phyloP scores from a whole-genome alignment of 2,888 invertebrate genomes.

The Nymphalis polychloros region DNA sequence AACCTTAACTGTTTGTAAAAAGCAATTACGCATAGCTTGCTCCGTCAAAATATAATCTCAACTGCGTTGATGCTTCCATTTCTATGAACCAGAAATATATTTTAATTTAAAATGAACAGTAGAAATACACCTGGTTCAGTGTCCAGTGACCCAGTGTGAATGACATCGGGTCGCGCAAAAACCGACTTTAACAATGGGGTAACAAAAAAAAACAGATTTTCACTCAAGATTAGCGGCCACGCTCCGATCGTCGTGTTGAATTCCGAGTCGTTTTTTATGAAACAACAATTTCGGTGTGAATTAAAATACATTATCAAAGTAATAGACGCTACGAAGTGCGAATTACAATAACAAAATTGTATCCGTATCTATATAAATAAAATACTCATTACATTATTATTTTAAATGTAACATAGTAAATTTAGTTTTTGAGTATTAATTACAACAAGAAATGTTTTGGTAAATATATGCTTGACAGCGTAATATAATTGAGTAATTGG shows the following conservation, averaged over 20 bases:
- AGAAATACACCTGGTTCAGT: slow-evolving; percentile 16
- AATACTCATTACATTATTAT: slow-evolving; percentile 5
- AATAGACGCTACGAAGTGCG: slow-evolving; percentile 26
- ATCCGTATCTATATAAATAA: slow-evolving; percentile 13
- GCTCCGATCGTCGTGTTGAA: slow-evolving; percentile 50
- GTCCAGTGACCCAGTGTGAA: slow-evolving; percentile 57
- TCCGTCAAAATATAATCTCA: neutral
- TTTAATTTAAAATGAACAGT: slow-evolving; percentile 13
- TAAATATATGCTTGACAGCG: no score
- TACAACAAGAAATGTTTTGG: no score
- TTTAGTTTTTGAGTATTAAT: no score
- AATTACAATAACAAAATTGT: slow-evolving; percentile 20
- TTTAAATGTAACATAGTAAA: no score
- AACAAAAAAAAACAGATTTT: slow-evolving; percentile 61
- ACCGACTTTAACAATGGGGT: slow-evolving; percentile 53
- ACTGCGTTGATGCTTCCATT: neutral
- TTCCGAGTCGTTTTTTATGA: slow-evolving; percentile 34
- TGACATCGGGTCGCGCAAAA: slow-evolving; percentile 65
- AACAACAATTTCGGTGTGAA: slow-evolving; percentile 35
- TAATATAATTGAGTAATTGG: no score
- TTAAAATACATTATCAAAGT: slow-evolving; percentile 37
- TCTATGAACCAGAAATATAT: slow-evolving; percentile 13
- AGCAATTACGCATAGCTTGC: no score
- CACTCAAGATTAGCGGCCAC: slow-evolving; percentile 58
- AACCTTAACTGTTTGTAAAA: no score